Conservation (phyloP, 2,888 invertebrate species). For the Megaustenia siamemsis region DNA sequence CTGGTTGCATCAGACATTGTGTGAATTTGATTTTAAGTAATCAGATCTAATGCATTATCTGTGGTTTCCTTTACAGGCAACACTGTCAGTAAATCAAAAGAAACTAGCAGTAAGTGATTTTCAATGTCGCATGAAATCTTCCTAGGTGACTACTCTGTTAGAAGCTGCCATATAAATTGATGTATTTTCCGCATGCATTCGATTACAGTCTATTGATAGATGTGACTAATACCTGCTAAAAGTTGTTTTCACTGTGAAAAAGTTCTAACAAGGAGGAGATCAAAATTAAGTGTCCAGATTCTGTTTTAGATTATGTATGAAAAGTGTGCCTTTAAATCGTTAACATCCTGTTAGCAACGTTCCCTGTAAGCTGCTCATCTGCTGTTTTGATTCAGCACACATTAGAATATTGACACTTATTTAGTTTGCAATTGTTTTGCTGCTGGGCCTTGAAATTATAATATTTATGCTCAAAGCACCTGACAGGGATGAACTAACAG, state of each 20-base stretch:
- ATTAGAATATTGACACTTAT: too few relatives aligned
- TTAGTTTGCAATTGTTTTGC: too few relatives aligned
- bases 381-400: too few relatives aligned
- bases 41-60: background rate
- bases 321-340: too few relatives aligned
- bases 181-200: background rate
- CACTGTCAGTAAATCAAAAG: conserved; percentile 49
- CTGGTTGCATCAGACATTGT: background rate
- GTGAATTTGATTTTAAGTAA: background rate
- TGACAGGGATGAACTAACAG: too few relatives aligned
- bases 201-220: background rate
- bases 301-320: too few relatives aligned
- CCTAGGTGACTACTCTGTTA: background rate
- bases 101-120: conserved; percentile 53
- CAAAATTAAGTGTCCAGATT: too few relatives aligned
- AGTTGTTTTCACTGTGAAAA: background rate
- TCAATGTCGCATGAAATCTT: conserved; percentile 30
- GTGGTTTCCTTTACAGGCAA: conserved; percentile 47
- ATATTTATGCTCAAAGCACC: too few relatives aligned
- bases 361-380: too few relatives aligned
- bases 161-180: background rate
- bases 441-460: too few relatives aligned
- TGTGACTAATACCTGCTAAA: background rate
- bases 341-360: too few relatives aligned
- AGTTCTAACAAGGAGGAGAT: background rate